phyloP scores from a whole-genome alignment of 2,797 vertebrate genomes.

The Pseudochirops corinnae region DNA sequence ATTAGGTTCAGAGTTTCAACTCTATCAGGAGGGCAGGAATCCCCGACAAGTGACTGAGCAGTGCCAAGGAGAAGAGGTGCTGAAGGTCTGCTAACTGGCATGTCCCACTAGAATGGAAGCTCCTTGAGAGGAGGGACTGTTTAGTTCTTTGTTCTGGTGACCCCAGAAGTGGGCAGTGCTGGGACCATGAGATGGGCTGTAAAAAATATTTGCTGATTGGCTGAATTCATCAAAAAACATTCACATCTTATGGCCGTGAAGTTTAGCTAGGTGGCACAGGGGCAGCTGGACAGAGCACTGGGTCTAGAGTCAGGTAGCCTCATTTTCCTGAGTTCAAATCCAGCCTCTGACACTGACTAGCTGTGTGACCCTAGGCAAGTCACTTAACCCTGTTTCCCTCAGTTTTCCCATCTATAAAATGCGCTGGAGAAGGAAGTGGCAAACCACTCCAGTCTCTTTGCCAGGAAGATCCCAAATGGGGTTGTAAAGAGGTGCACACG shows the following conservation, averaged over 20 bases:
- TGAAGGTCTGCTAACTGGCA: neutral
- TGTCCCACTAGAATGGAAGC: neutral
- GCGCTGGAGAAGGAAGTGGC: too few species aligned
- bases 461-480: too few species aligned
- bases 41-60: conserved; percentile 28
- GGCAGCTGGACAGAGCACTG: too few species aligned
- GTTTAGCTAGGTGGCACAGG: neutral
- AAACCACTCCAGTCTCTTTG: too few species aligned
- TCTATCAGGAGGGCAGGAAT: neutral
- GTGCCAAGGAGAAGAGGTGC: neutral
- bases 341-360: too few species aligned
- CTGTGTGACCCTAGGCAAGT: too few species aligned
- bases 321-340: too few species aligned
- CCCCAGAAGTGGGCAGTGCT: neutral
- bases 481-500: too few species aligned
- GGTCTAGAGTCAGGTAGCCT: too few species aligned
- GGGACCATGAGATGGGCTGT: neutral
- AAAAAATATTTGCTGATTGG: neutral
- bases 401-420: too few species aligned
- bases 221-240: neutral
- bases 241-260: neutral
- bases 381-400: too few species aligned
- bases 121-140: neutral
- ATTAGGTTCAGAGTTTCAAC: conserved; percentile 26
- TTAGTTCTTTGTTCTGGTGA: neutral